Evolutionary conservation across 2,888 invertebrate species (phyloP).

Genomic region (Philhelius pedissequus): DNA sequence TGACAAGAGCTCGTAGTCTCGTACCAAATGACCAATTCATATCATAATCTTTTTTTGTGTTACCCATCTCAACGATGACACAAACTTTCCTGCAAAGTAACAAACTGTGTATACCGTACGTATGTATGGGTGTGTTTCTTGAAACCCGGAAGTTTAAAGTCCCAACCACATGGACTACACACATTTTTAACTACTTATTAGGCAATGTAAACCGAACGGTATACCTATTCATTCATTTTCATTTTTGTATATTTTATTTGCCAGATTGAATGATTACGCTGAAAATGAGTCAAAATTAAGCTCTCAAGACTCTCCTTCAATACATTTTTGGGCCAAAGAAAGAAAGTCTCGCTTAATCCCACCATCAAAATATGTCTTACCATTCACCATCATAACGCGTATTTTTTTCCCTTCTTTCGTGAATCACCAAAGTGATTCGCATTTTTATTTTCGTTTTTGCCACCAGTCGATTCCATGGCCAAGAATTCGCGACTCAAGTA

Average conservation of each 20-base stretch:
- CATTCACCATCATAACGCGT: conserved; percentile 13
- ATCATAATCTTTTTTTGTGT: background rate
- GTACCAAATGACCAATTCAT: background rate
- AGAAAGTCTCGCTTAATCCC: background rate
- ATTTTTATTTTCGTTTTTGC: background rate
- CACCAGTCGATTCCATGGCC: background rate
- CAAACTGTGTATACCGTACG: background rate
- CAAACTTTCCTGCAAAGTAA: background rate
- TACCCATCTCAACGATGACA: background rate
- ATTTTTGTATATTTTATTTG: background rate
- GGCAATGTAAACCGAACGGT: background rate
- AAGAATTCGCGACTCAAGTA: background rate
- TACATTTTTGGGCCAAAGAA: background rate
- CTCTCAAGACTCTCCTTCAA: background rate
- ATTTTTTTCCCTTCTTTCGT: background rate
- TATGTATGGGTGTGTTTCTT: background rate
- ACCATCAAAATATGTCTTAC: background rate
- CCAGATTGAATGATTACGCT: background rate
- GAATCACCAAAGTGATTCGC: background rate
- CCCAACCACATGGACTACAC: background rate
- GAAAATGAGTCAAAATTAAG: background rate
- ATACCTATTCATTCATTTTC: background rate
- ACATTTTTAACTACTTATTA: background rate
- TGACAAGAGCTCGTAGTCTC: background rate
- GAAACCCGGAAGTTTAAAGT: conserved; percentile 10